phyloP scores from a whole-genome alignment of 2,113 vertebrate genomes.

The Irena cyanogastra region DNA sequence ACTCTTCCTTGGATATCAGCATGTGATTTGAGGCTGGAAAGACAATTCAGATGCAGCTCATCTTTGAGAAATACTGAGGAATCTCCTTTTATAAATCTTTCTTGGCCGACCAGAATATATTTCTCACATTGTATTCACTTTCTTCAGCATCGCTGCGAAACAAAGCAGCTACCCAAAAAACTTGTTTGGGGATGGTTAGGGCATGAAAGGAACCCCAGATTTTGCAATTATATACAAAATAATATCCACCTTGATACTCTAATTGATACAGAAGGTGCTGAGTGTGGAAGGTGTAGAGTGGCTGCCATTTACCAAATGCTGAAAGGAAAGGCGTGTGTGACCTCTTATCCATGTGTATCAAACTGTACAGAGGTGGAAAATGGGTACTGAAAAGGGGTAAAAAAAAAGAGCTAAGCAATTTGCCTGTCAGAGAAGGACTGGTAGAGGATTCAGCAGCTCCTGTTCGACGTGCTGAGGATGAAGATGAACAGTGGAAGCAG shows the following conservation, averaged over 20 bases:
- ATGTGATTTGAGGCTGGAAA: neutral
- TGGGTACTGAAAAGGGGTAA: neutral
- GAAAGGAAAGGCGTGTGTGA: neutral
- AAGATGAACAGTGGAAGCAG: slow-evolving; percentile 64
- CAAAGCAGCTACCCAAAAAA: neutral
- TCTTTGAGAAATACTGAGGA: neutral
- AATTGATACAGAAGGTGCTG: neutral
- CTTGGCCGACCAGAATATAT: neutral
- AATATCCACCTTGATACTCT: neutral
- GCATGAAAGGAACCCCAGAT: neutral
- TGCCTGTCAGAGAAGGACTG: neutral
- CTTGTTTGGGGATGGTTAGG: neutral
- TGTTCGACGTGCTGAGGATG: neutral
- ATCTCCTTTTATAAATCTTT: neutral
- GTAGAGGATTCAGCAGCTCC: neutral
- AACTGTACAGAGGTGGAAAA: neutral
- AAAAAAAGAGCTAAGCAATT: too few species aligned
- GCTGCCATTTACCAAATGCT: neutral
- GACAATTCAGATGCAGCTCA: neutral
- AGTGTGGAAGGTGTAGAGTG: neutral
- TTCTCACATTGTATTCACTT: neutral
- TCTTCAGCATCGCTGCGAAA: neutral
- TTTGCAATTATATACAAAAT: too few species aligned
- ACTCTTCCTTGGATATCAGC: neutral
- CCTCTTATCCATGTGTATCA: neutral